A percentile compares a stretch with the other conserved stretches of the same genome.
phyloP scores from a whole-genome alignment of 2,113 vertebrate species.

The Casuarius casuarius region DNA sequence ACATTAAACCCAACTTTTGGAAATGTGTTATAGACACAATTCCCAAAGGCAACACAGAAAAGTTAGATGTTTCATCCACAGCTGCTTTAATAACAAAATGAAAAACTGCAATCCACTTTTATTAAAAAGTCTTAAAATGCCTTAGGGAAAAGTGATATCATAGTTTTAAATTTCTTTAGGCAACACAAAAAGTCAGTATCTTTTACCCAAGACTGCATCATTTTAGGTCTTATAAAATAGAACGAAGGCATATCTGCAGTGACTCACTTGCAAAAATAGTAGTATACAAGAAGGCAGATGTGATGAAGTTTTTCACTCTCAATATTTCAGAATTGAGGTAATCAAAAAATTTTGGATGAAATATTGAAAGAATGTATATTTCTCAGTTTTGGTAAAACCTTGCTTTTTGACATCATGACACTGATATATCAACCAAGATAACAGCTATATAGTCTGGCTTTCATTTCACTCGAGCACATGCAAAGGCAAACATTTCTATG shows the following conservation, averaged over 20 bases:
- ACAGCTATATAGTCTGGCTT: not conserved
- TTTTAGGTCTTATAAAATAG: conserved; percentile 7
- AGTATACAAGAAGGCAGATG: not conserved
- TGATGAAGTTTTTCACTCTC: not conserved
- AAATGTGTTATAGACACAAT: conserved; percentile 24
- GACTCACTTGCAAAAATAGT: conserved; percentile 12
- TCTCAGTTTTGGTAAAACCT: not conserved
- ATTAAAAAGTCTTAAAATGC: conserved; percentile 63
- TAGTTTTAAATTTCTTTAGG: conserved; percentile 66
- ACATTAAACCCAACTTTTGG: conserved; percentile 40
- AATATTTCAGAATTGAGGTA: not conserved
- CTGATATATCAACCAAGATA: not conserved
- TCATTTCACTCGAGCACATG: not conserved
- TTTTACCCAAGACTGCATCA: not conserved
- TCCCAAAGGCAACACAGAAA: conserved; percentile 56
- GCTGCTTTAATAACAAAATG: conserved; percentile 62
- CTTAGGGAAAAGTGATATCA: conserved; percentile 58
- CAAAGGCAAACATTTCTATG: not conserved
- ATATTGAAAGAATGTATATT: not conserved
- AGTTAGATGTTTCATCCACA: conserved; percentile 63
- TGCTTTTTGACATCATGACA: not conserved
- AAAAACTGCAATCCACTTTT: conserved; percentile 62
- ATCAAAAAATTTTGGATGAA: not conserved
- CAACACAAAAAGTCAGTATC: conserved; percentile 12
- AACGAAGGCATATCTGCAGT: not conserved